A percentile compares a stretch with the other conserved stretches of the same genome.
These are phyloP conservation scores for Xiphophorus birchmanni DNA, from an alignment of 2,797 vertebrate genomes.

Conservation along the genomic window DNA sequence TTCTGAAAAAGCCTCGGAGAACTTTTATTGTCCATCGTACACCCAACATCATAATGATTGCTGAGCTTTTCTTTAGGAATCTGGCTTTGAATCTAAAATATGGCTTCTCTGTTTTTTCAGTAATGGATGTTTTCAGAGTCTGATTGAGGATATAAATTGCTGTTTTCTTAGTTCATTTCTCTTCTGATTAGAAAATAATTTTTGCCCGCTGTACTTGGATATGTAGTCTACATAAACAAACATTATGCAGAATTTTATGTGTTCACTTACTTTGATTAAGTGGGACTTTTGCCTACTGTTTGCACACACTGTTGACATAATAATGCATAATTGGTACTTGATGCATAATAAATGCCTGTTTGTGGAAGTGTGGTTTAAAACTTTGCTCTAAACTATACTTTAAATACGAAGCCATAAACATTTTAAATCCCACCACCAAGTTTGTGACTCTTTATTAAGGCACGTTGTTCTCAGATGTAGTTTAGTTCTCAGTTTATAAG, in stretches of 20 bases:
- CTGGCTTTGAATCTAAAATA: background rate
- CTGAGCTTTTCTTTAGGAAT: background rate
- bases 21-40: background rate
- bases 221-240: background rate
- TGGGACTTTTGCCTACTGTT: constrained; percentile 29
- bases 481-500: background rate
- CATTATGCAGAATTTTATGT: constrained; percentile 10
- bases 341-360: constrained; percentile 10
- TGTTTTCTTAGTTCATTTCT: background rate
- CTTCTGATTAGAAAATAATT: background rate
- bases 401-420: background rate
- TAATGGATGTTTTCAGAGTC: background rate
- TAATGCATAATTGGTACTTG: background rate
- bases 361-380: constrained; percentile 14
- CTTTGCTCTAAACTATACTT: constrained; percentile 9
- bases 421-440: background rate
- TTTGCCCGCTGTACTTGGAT: background rate
- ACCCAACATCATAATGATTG: background rate
- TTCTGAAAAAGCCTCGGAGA: background rate
- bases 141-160: background rate
- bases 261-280: constrained; percentile 26
- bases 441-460: background rate
- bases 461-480: background rate
- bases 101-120: background rate
- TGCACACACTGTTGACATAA: constrained; percentile 18